Evolutionary conservation across 2,113 vertebrate species (phyloP).

Genomic region (Chitala chitala): DNA sequence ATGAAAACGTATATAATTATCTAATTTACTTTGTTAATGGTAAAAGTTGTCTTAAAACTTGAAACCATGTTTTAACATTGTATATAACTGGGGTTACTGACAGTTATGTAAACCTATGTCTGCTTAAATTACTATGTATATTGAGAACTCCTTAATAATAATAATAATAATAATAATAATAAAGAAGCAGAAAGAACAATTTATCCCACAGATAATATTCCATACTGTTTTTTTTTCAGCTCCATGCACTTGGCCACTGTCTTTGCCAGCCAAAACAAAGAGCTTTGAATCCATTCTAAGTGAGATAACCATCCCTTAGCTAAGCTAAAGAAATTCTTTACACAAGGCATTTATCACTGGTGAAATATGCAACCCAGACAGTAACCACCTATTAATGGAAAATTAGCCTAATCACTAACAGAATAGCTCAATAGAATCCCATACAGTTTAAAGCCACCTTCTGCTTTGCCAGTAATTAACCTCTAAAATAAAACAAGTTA

Average conservation of each 20-base stretch:
- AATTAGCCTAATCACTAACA: slow-evolving; percentile 39
- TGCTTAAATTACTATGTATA: too few species aligned
- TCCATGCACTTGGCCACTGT: too few species aligned
- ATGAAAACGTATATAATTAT: too few species aligned
- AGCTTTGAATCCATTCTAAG: slow-evolving; percentile 25
- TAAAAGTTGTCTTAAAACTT: too few species aligned
- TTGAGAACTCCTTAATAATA: too few species aligned
- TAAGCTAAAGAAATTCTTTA: slow-evolving; percentile 31
- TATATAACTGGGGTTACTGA: too few species aligned
- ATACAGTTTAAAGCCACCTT: slow-evolving; percentile 40
- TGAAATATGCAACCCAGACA: slow-evolving; percentile 50
- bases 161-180: too few species aligned
- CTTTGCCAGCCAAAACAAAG: slow-evolving; percentile 23
- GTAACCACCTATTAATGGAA: slow-evolving; percentile 49
- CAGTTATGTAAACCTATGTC: too few species aligned
- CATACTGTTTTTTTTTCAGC: slow-evolving; percentile 26
- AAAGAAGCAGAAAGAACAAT: too few species aligned
- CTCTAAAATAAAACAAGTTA: not conserved
- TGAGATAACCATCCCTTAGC: slow-evolving; percentile 37
- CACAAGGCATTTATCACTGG: slow-evolving; percentile 37
- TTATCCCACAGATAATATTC: too few species aligned
- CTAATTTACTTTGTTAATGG: too few species aligned
- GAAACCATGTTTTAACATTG: too few species aligned
- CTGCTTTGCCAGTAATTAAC: slow-evolving; percentile 28
- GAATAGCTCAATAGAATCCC: slow-evolving; percentile 40